Base-by-base conservation (phyloP, 2,797 vertebrate species). In the Coreius guichenoti region DNA sequence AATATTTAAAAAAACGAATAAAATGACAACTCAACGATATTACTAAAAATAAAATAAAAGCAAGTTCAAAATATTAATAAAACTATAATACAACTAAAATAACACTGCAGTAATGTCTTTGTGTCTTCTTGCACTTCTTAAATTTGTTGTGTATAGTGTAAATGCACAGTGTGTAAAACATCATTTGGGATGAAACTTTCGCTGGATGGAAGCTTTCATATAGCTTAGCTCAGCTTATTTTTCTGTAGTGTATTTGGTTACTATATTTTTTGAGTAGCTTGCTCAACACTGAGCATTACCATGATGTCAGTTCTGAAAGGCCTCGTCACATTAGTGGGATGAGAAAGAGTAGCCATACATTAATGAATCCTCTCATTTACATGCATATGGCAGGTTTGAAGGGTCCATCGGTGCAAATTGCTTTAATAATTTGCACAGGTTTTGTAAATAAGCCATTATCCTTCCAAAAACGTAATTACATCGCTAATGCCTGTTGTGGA, bases 401-500 rank as follows among this genome's bases (percentile, higher is more conserved):
- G 89, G 89, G 90, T 93, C 91, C 89, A 92, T 93, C 88, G 91
- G 87, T 90, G 91, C 89, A 93, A 94, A 94, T 91, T 92, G 91
- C 90, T 91, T 92, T n/a, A n/a, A n/a, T n/a, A n/a, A n/a, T n/a
- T n/a, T n/a, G n/a, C n/a, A n/a, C n/a, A n/a, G n/a, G n/a, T n/a
- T 94, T 92, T 89, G 91, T 92, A 94, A 94, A 94, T 94, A 94
- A 92, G 91, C 85, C 91, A 91, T 93, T 93, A 93, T 90, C 90
- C 90, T 92, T 90, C 86, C 49, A 84, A 80, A 91, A 88, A 88
- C 77, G 83, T 94, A 93, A 95, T 94, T 91, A 92, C 90, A 84
- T 89, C 5, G 49, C 90, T 92, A 91, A 92, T 92, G 92, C 89
- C 85, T 73, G 78, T 39, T 21, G 82, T 82, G 87, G 83, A 86